phyloP scores from a whole-genome alignment of 2,113 vertebrate genomes.

The Tricholaema leucomelas region DNA sequence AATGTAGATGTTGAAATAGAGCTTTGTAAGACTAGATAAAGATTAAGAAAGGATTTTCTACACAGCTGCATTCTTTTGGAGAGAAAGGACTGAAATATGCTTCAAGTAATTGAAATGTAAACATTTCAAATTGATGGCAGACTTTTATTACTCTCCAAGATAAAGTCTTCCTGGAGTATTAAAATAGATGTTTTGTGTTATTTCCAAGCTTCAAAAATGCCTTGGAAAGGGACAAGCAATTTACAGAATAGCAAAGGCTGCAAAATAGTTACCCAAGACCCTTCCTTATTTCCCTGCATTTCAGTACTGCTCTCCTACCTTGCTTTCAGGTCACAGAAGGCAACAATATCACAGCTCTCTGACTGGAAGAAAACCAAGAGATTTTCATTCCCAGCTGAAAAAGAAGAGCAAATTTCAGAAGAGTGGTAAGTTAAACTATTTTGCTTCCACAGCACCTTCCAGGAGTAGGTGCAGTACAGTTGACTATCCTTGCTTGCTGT shows the following conservation, averaged over 20 bases:
- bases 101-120: conserved; percentile 81
- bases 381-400: conserved; percentile 68
- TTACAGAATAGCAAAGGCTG: conserved; percentile 45
- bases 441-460: neutral
- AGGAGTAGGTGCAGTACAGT: neutral
- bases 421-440: conserved; percentile 85
- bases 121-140: conserved; percentile 79
- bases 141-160: conserved; percentile 76
- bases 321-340: conserved; percentile 70
- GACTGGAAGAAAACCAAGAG: conserved; percentile 54
- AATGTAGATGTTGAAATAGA: conserved; percentile 41
- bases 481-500: neutral
- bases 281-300: conserved; percentile 24
- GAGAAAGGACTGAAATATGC: conserved; percentile 72
- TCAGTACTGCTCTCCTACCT: neutral
- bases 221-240: conserved; percentile 53
- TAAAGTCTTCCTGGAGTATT: conserved; percentile 72
- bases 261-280: neutral
- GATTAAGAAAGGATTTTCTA: conserved; percentile 58
- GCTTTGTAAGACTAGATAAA: conserved; percentile 70
- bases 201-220: conserved; percentile 60
- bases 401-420: conserved; percentile 87
- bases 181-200: conserved; percentile 50
- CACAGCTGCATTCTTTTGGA: conserved; percentile 56
- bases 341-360: conserved; percentile 58